Conservation (phyloP, 1,140 invertebrate genomes). For the Sycophaga agraensis region DNA sequence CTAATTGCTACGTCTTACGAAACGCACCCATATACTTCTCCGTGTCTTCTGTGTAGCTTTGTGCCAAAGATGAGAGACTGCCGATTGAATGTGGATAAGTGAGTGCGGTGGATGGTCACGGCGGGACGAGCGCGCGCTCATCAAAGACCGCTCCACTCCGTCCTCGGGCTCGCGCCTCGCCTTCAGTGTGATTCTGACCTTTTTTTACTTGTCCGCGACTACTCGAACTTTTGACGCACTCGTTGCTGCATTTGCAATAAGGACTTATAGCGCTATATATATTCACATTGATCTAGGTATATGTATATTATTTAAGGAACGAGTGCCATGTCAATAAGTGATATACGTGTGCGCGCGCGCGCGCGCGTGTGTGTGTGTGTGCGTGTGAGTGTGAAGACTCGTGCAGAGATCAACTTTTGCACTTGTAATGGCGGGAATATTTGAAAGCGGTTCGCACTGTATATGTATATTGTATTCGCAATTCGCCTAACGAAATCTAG, state of each 20-base stretch:
- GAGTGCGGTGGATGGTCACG: background rate
- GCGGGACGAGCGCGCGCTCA: slow-evolving; percentile 36
- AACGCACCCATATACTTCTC: slow-evolving; percentile 20
- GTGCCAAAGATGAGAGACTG: slow-evolving; percentile 52
- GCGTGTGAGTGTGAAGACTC: too few species aligned
- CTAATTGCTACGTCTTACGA: background rate
- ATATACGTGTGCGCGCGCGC: too few species aligned
- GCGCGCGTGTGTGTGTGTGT: too few species aligned
- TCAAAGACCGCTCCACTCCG: slow-evolving; percentile 43
- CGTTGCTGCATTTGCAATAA: slow-evolving; percentile 30
- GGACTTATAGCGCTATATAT: too few species aligned
- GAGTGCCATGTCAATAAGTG: slow-evolving; percentile 17
- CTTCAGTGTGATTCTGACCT: background rate
- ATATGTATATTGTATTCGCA: slow-evolving; percentile 7
- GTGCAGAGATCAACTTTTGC: too few species aligned
- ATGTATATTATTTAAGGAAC: slow-evolving; percentile 31
- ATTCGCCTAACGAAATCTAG: slow-evolving; percentile 45
- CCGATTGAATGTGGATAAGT: slow-evolving; percentile 38
- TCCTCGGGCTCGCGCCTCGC: too few species aligned
- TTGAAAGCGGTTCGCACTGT: too few species aligned
- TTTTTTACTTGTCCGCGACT: background rate
- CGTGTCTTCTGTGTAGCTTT: slow-evolving; percentile 38
- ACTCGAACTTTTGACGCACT: too few species aligned
- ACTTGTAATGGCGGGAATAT: slow-evolving; percentile 9
- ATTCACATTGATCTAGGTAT: too few species aligned